These are phyloP conservation scores for Oncorhynchus masou DNA, from an alignment of 2,113 vertebrate species.

Conservation along the genomic window DNA sequence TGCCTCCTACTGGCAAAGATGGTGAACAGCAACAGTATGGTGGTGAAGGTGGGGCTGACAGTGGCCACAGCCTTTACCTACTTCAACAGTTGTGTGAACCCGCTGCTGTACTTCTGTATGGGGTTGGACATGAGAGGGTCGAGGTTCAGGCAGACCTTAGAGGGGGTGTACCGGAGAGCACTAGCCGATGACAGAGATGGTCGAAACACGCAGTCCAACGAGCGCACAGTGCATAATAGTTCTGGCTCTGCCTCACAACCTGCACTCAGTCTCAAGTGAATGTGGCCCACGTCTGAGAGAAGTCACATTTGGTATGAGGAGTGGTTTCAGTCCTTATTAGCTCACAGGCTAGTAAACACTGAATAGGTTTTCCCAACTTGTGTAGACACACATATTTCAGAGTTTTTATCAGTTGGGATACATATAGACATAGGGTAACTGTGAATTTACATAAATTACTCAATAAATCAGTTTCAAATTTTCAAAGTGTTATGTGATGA, in stretches of 20 bases:
- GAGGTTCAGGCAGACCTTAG: slow-evolving; percentile 49
- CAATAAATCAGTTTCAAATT: too few relatives aligned
- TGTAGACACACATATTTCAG: too few relatives aligned
- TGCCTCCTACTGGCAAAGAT: slow-evolving; percentile 70
- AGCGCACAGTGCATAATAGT: slow-evolving; percentile 46
- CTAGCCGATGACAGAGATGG: slow-evolving; percentile 54
- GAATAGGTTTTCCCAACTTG: too few relatives aligned
- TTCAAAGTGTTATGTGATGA: not conserved
- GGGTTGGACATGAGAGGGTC: slow-evolving; percentile 58
- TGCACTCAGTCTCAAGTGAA: not conserved
- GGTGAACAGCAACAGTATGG: slow-evolving; percentile 52
- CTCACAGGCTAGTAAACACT: not conserved
- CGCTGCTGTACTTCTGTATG: slow-evolving; percentile 78
- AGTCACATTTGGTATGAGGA: too few relatives aligned
- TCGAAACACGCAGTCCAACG: slow-evolving; percentile 39
- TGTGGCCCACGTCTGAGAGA: not conserved
- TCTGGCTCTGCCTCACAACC: not conserved
- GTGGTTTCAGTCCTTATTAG: not conserved
- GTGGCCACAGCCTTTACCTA: slow-evolving; percentile 64
- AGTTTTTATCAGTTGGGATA: too few relatives aligned
- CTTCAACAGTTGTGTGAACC: slow-evolving; percentile 79
- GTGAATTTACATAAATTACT: too few relatives aligned
- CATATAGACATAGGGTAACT: too few relatives aligned
- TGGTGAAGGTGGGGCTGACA: slow-evolving; percentile 61
- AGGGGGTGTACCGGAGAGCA: slow-evolving; percentile 53